These are phyloP conservation scores for Piprites chloris DNA, from an alignment of 2,113 vertebrate genomes.

Conservation along the genomic window DNA sequence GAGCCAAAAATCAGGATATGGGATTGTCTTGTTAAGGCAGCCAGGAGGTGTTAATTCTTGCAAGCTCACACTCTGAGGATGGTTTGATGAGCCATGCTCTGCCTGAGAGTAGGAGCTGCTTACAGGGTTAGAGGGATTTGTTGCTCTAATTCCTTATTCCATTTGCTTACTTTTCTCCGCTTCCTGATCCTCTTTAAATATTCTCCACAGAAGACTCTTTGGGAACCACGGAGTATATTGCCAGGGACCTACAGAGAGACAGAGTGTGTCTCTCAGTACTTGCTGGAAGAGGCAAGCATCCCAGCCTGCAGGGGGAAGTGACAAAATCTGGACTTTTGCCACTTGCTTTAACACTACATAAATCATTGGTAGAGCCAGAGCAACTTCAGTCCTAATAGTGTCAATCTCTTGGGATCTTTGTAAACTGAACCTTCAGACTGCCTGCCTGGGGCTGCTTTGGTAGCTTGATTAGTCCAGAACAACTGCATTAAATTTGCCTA, in stretches of 20 bases:
- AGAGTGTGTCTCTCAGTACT: background rate
- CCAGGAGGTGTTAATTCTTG: background rate
- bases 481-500: background rate
- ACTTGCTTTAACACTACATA: background rate
- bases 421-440: background rate
- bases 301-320: background rate
- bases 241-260: background rate
- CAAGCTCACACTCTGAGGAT: background rate
- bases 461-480: background rate
- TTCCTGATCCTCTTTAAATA: background rate
- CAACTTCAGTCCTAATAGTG: background rate
- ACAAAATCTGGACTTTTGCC: background rate
- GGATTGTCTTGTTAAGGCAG: background rate
- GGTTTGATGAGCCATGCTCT: background rate
- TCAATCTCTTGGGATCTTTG: background rate
- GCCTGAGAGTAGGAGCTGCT: background rate
- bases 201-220: background rate
- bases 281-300: background rate
- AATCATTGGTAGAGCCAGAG: background rate
- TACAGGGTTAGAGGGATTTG: background rate
- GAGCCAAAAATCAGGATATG: background rate
- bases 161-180: background rate
- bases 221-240: background rate
- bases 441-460: background rate
- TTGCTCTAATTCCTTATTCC: background rate